These are phyloP conservation scores for Babyrousa celebensis DNA, from an alignment of 2,797 vertebrate genomes.

Conservation along the genomic window DNA sequence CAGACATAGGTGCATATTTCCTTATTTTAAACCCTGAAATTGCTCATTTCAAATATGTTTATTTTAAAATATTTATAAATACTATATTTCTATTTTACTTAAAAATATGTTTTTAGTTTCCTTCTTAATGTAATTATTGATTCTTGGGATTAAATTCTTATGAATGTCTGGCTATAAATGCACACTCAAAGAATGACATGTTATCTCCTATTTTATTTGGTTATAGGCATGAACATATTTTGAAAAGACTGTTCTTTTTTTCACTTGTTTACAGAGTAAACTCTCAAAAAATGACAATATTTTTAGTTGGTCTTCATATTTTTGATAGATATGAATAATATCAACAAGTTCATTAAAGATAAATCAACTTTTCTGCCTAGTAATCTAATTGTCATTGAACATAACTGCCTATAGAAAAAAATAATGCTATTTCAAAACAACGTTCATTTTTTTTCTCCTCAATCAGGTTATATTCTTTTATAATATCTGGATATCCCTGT, in stretches of 20 bases:
- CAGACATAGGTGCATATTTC: background rate
- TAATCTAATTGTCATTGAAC: slow-evolving; percentile 78
- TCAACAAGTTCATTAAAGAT: background rate
- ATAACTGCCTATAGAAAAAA: slow-evolving; percentile 70
- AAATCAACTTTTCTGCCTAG: slow-evolving; percentile 76
- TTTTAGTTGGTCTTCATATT: slow-evolving; percentile 78
- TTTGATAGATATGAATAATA: slow-evolving; percentile 69
- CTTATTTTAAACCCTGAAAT: slow-evolving; percentile 20
- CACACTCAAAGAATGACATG: background rate
- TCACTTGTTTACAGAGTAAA: slow-evolving; percentile 65
- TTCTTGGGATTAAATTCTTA: background rate
- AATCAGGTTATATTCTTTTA: slow-evolving; percentile 75
- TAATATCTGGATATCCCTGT: slow-evolving; percentile 63
- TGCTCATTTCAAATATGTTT: background rate
- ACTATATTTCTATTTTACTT: background rate
- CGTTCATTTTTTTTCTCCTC: slow-evolving; percentile 6
- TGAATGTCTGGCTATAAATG: background rate
- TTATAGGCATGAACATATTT: slow-evolving; percentile 51
- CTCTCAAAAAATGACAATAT: slow-evolving; percentile 59
- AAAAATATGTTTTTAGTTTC: background rate
- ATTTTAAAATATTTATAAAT: background rate
- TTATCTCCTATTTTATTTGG: background rate
- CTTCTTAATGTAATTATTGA: background rate
- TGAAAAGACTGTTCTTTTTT: slow-evolving; percentile 45
- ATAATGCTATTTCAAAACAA: slow-evolving; percentile 51